Base-by-base conservation (phyloP, 1,140 invertebrate species). In the Brachionus calyciflorus region DNA sequence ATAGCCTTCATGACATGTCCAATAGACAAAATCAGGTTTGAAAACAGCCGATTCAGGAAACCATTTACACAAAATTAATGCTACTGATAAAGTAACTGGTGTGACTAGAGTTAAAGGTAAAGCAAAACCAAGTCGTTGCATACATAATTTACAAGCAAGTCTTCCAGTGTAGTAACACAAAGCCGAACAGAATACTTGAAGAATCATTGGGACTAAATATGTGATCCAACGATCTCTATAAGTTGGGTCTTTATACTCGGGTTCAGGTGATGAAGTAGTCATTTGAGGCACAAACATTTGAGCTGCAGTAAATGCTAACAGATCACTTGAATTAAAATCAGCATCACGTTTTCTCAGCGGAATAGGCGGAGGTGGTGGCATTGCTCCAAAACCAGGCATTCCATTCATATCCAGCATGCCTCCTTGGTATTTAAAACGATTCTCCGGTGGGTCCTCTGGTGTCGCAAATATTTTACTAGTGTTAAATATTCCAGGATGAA, bases 51-150 rank as follows among this genome's bases (percentile, higher is more conserved):
- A 49, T 9, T 37, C 33, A 19, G 21, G 24, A n/a, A 60, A 26
- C 41, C 78, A 44, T 68, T 77, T 26, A 30, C 57, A 81, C 24
- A 80, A 65, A n/a, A 76, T 55, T 24, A 80, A 44, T 83, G 93
- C 91, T 81, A 96, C 83, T 0, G 92, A 94, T 24, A 96, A 90
- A 0, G 91, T 89, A 0, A 96, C 88, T 0, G 94, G 94, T 79
- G 96, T 92, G 0, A 92, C 91, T 68, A 97, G 87, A 83, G 91
- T 94, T 0, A 97, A 90, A 0, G 95, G 94, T 79, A 97, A 93
- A 0, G 94, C 93, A 40, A 78, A 84, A 21, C 81, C 80, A n/a
- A 81, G 30, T 10, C 80, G 68, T 77, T 84, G 83, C 82, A 84
- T 83, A 63, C 81, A 81, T 7, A 84, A 69, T 69, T 83, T 84